Base-by-base conservation (phyloP, 2,797 vertebrate species). In the Clangula hyemalis region DNA sequence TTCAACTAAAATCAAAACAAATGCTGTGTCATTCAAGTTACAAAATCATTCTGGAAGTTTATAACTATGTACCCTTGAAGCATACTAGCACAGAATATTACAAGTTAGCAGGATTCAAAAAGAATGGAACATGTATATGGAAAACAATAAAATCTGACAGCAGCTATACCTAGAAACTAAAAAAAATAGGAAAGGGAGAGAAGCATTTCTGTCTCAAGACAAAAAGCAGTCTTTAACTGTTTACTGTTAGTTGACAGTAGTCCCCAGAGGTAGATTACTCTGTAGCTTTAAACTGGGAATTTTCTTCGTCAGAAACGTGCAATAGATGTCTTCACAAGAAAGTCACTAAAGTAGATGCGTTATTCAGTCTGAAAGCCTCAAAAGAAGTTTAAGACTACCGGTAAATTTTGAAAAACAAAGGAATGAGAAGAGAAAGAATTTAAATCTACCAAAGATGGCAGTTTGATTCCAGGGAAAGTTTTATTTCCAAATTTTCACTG, bases 1-100 rank as follows among this genome's bases (percentile, higher is more conserved):
- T 95, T 98, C 96, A 88, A 97, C 98, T 98, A 77, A 34, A 97
- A 96, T 34, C 54, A 84, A 89, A 95, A 34, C 32, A 96, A 90
- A 91, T 27, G 28, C 24, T 41, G 49, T 73, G 30, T n/a, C 47
- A 86, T 80, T 77, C 78, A 85, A 77, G 82, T 72, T 6, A 69
- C 25, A 78, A 12, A 60, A 1, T 7, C 65, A 79, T 49, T 85
- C 64, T 79, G 53, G 13, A 71, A 28, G n/a, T 10, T 68, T 68
- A 30, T 32, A 79, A 58, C 51, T 56, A 30, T 7, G 43, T 4
- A 30, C 5, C 17, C 56, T 45, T 74, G 34, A 87, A 49, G 47
- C 2, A 6, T 60, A 95, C 1, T 2, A 71, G 12, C 27, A 69
- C 2, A 65, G 20, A 85, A 24, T 60, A 76, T 15, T 62, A 1